These are phyloP conservation scores for Echiichthys vipera DNA, from an alignment of 2,797 vertebrate genomes.

Conservation along the genomic window DNA sequence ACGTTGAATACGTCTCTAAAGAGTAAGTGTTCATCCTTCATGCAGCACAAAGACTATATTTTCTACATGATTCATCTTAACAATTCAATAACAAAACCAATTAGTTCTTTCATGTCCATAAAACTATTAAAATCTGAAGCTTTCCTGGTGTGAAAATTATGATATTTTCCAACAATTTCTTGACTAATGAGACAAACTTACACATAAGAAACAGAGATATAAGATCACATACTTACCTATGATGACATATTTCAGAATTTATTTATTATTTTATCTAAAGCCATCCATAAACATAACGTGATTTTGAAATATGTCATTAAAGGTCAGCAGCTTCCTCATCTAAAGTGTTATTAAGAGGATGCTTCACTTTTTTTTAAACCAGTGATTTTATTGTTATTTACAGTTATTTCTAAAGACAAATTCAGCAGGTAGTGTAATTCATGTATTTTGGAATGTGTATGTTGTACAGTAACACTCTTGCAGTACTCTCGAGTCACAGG, in stretches of 20 bases:
- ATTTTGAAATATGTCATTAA: too few relatives aligned
- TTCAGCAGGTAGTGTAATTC: not conserved
- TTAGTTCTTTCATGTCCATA: constrained; percentile 31
- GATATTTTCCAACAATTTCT: not conserved
- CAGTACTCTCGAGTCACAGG: not conserved
- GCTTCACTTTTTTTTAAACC: not conserved
- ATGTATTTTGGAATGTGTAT: too few relatives aligned
- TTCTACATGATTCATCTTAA: constrained; percentile 22
- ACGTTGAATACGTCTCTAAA: constrained; percentile 12
- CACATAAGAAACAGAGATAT: not conserved
- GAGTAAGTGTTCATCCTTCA: constrained; percentile 25
- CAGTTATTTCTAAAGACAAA: not conserved
- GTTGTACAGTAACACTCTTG: not conserved
- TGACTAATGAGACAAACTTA: constrained; percentile 6
- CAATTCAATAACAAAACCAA: constrained; percentile 32
- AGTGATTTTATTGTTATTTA: not conserved
- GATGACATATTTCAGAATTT: too few relatives aligned
- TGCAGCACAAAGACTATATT: constrained; percentile 9
- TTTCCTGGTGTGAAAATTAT: constrained; percentile 21
- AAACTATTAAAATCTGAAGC: constrained; percentile 26
- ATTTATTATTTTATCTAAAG: constrained; percentile 1
- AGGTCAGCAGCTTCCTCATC: too few relatives aligned
- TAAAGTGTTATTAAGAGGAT: not conserved
- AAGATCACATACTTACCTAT: not conserved
- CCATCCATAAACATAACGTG: not conserved